Evolutionary conservation across 2,113 vertebrate genomes (phyloP).

Genomic region (Tupaia chinensis): DNA sequence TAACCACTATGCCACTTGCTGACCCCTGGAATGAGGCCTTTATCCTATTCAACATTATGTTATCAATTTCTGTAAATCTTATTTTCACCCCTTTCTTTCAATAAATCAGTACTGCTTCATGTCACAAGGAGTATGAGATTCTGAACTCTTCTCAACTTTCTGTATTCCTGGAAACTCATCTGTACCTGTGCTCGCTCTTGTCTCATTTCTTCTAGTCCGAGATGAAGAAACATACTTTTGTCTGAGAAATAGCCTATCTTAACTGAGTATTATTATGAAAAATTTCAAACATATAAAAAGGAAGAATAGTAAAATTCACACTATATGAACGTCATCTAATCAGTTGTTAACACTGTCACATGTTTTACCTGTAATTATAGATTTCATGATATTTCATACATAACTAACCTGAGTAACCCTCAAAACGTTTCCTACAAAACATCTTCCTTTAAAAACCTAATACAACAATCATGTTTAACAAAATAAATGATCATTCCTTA

Average conservation of each 20-base stretch:
- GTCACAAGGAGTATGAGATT: neutral
- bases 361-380: neutral
- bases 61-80: neutral
- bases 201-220: neutral
- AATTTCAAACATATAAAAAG: neutral
- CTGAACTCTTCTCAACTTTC: neutral
- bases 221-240: neutral
- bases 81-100: neutral
- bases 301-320: neutral
- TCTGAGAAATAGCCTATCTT: neutral
- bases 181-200: neutral
- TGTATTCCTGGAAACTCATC: neutral
- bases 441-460: neutral
- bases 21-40: neutral
- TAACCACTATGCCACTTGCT: too few relatives aligned
- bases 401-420: neutral
- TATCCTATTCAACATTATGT: neutral
- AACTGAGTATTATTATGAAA: conserved; percentile 16
- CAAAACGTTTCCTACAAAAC: neutral
- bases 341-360: neutral
- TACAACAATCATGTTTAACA: neutral
- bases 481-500: neutral
- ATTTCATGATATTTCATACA: neutral
- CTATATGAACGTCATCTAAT: neutral
- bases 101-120: neutral